Base-by-base conservation (phyloP, 1,140 invertebrate genomes). In the Cotesia glomerata region DNA sequence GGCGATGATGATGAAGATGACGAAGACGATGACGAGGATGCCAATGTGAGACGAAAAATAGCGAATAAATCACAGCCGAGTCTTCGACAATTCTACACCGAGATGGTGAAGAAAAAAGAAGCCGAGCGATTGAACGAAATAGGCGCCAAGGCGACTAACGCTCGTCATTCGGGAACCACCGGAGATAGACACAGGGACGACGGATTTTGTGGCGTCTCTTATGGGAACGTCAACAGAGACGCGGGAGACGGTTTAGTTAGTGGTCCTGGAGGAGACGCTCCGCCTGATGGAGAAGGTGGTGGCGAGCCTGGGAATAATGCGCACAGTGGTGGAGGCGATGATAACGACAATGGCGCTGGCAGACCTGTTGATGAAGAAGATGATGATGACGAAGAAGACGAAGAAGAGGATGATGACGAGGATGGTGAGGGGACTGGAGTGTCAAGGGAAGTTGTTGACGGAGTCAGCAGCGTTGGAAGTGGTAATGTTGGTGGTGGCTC, bases 51-150 rank as follows among this genome's bases (percentile, higher is more conserved):
- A 83, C 0, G 86, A 88, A 8, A 84, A 86, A 67, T 84, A 82
- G 4, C 82, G 85, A 52, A 18, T 34, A 67, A 82, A 26, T 72
- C 71, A 13, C 71, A 90, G 80, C 78, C 86, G 14, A 81, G 86
- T 76, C 79, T 88, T 39, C 84, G 88, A 52, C 85, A 88, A 73
- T 85, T 89, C 77, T 88, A 88, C 49, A 89, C 90, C 32, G 90
- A 91, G 74, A 90, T 90, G 76, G 88, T 90, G 36, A 84, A 90
- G 52, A 88, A 86, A 0, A 82, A 89, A 51, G 85, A 90, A 74
- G 87, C 88, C 65, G 64, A 72, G 26, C 51, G 54, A 3, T 49
- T 66, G 49, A 65, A 9, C 45, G 36, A 32, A 34, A 86, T 87
- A 34, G 85, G 87, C 16, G 13, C 13, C 7, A 67, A 67, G 26